These are phyloP conservation scores for Phymorhynchus buccinoides DNA, from an alignment of 1,140 invertebrate genomes.

Conservation along the genomic window DNA sequence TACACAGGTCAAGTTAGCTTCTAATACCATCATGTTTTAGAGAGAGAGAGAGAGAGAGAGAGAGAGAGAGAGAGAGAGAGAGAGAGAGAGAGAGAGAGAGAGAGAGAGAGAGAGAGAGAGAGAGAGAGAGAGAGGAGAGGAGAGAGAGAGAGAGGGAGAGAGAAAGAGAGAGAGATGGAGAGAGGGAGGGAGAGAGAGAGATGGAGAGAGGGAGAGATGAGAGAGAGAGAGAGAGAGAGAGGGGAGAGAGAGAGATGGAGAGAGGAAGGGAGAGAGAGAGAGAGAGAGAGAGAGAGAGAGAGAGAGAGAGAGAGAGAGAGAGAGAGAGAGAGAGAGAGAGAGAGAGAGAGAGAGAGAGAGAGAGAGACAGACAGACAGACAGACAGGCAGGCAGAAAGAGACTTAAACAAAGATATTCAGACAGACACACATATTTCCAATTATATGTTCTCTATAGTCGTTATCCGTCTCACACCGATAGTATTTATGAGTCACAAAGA, in stretches of 20 bases:
- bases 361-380: conserved; percentile 16
- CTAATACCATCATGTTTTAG: no score
- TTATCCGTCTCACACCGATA: no score
- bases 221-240: neutral
- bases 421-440: neutral
- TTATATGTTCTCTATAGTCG: neutral
- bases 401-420: no score
- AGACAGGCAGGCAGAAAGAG: neutral
- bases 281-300: neutral
- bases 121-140: no score
- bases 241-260: neutral
- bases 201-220: no score
- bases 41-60: conserved; percentile 34
- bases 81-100: conserved; percentile 2
- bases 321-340: neutral
- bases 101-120: conserved; percentile 21
- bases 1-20: no score
- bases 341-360: conserved; percentile 23
- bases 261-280: neutral
- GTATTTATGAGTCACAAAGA: no score
- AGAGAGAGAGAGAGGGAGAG: no score
- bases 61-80: neutral
- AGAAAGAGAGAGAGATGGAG: neutral
- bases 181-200: no score
- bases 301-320: neutral